Evolutionary conservation across 2,113 vertebrate species (phyloP), one percentile per base, ranked within the genome.

Genomic region (Passer montanus): DNA sequence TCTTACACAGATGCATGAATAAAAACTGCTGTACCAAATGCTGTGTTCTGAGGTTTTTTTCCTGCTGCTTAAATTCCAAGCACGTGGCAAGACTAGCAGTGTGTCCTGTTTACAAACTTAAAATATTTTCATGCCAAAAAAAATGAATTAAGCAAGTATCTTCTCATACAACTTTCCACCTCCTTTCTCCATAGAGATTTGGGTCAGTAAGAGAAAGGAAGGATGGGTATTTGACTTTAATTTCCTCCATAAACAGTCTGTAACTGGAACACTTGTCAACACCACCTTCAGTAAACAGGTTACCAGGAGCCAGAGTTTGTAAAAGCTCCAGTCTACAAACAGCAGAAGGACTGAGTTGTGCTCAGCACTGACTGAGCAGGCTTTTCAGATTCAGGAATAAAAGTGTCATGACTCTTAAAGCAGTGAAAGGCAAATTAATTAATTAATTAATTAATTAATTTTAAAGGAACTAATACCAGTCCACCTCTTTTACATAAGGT

Each of bases 321-420:
- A 59, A 79, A 75, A 78, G 39, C 47, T 81, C 62, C 74, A 41
- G 9, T 44, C 44, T 47, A 33, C 37, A 55, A 64, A 44, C 26
- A 67, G 47, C 17, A 87, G 84, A 69, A 83, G 75, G 47, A 60
- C 49, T 55, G n/a, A 50, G 31, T 10, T 81, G 55, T 76, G 43
- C 60, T 80, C 73, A 84, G 84, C 78, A 95, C 17, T 41, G 79
- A 84, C 33, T 14, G 85, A 35, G 78, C 59, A 67, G 86, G 88
- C 39, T 82, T 93, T 59, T 69, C 60, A 92, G 49, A 87, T 53
- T 76, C 56, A 85, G 75, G 21, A 94, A 81, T n/a, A 76, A 72
- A 96, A 94, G 30, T 35, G 83, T 17, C 31, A 84, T 63, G 59
- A 86, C 52, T 92, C 91, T 93, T 87, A 73, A 58, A 89, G 55